Percentiles rank a stretch among this genome's conserved stretches.
Evolutionary conservation across 2,113 vertebrate species (phyloP).

Genomic region (Malurus cyaneus): DNA sequence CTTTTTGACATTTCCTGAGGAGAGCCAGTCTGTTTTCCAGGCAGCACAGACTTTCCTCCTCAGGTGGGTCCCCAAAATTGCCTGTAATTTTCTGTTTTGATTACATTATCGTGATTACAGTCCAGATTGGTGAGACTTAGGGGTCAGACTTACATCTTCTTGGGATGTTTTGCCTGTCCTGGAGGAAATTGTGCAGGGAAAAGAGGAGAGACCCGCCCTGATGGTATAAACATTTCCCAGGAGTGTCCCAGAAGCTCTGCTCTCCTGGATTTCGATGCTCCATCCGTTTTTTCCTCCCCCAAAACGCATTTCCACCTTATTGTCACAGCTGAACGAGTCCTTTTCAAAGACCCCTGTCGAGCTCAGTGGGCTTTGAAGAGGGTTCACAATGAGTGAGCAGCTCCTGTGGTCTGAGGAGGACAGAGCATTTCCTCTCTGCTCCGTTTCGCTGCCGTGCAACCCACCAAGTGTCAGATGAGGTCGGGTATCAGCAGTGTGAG

Average conservation of each 20-base stretch:
- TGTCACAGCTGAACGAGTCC: neutral
- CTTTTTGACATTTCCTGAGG: neutral
- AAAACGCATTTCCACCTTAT: neutral
- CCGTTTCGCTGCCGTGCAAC: rapidly evolving
- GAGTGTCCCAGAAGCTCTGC: neutral
- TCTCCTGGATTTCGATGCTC: neutral
- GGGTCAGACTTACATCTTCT: neutral
- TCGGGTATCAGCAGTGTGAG: rapidly evolving
- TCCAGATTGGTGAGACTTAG: neutral
- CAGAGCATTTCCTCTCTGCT: neutral
- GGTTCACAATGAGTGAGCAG: constrained; percentile 15
- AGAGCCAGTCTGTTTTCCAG: neutral
- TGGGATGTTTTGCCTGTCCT: neutral
- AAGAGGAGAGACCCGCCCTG: neutral
- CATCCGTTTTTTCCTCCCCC: neutral
- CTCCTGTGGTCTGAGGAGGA: constrained; percentile 20
- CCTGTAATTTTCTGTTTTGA: neutral
- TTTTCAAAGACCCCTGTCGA: constrained; percentile 7
- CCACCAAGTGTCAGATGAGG: rapidly evolving
- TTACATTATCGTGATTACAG: neutral
- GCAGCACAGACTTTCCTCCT: neutral
- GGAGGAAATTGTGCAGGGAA: neutral
- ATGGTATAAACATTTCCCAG: neutral
- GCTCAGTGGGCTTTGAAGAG: constrained; percentile 27
- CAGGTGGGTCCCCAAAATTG: neutral